Base-by-base conservation (phyloP, 2,113 vertebrate species). In the Brachyistius frenatus region DNA sequence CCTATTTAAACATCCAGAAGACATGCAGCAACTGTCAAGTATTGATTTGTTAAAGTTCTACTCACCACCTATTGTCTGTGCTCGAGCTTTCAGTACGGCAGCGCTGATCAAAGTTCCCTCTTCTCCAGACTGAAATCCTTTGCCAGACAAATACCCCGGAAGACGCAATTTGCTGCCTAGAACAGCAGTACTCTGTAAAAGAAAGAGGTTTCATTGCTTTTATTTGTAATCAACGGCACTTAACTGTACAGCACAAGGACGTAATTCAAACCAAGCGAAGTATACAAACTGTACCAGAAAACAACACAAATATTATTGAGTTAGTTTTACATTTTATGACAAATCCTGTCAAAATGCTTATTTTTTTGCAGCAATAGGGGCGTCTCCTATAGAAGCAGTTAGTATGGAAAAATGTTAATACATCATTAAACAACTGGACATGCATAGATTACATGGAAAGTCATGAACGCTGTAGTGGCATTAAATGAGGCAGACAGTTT, bases 131-230 rank as follows among this genome's bases (percentile, higher is more conserved):
- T 99, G 98, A 86, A 99, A 99, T 32, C 96, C 95, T 89, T 99
- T 99, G 47, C 98, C 98, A 33, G 98, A 99, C 5, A 99, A 90
- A 74, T 98, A 99, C 5, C 98, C 98, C 30, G 98, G 98, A 76
- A 99, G 94, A 66, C 97, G 95, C 37, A 99, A 94, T 88, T 98
- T 99, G 91, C 97, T 99, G 88, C 98, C 97, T 89, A 98, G 97
- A 81, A 99, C 97, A 0, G 96, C 95, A 5, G 96, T 98, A 73
- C 92, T 94, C 98, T 99, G 85, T 13, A 55, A 66, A 78, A 80
- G 11, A 86, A 7, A 69, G 0, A 54, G 23, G 30, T 39, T 78
- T 5, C 3, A 16, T 80, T 54, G 14, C 3, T 61, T 50, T 9
- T 2, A 41, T 9, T 44, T 61, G 31, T 60, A 36, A 33, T 62